phyloP scores from a whole-genome alignment of 2,888 invertebrate species.

The Himalopsyche tibetana region DNA sequence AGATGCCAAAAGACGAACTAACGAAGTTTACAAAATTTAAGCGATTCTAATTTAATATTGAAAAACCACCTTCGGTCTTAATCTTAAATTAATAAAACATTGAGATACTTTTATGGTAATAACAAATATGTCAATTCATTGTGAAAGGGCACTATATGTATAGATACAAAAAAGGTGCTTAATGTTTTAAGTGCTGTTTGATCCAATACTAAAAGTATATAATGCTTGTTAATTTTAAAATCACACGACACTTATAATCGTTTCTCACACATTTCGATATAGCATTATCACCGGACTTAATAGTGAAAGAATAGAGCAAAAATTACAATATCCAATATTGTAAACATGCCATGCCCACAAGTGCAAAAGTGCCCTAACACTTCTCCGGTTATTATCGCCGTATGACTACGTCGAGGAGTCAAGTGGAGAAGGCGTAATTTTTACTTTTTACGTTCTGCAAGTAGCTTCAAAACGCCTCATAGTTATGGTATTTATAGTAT shows the following conservation, averaged over 20 bases:
- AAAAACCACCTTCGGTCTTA: too few relatives aligned
- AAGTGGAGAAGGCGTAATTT: slow-evolving; percentile 61
- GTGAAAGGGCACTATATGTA: too few relatives aligned
- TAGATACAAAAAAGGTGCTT: too few relatives aligned
- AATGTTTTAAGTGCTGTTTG: too few relatives aligned
- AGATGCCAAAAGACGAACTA: too few relatives aligned
- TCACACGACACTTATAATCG: not conserved
- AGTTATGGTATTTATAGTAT: slow-evolving; percentile 35
- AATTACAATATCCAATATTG: not conserved
- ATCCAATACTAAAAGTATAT: too few relatives aligned
- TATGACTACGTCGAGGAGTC: slow-evolving; percentile 56
- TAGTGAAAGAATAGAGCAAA: not conserved
- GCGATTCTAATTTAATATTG: too few relatives aligned
- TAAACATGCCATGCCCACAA: slow-evolving; percentile 7
- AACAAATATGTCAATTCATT: too few relatives aligned
- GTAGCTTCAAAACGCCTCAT: slow-evolving; percentile 32
- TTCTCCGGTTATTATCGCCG: slow-evolving; percentile 59
- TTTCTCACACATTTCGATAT: not conserved
- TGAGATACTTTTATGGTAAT: too few relatives aligned
- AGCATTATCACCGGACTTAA: not conserved
- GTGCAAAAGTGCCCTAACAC: slow-evolving; percentile 18
- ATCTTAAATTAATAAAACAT: too few relatives aligned
- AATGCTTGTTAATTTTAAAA: not conserved
- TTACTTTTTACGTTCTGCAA: slow-evolving; percentile 1
- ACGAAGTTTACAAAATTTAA: too few relatives aligned